Conservation (phyloP, 2,888 invertebrate genomes). For the Volucella inanis region DNA sequence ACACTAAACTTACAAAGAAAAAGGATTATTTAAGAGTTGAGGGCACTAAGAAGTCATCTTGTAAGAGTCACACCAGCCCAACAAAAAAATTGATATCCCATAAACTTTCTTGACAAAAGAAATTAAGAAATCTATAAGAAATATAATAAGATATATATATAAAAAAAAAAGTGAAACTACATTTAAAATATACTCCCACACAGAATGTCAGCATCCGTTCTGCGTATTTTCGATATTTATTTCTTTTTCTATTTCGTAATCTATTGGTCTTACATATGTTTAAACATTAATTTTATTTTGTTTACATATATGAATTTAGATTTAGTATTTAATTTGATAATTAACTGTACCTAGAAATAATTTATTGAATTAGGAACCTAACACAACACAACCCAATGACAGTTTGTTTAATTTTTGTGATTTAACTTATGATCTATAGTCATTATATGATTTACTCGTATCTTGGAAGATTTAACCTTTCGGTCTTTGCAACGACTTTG, state of each 20-base stretch:
- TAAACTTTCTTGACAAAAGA: too few species aligned
- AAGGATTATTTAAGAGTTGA: background rate
- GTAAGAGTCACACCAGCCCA: too few species aligned
- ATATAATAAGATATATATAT: constrained; percentile 26
- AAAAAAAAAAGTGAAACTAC: constrained; percentile 21
- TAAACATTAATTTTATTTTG: constrained; percentile 41
- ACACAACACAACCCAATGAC: constrained; percentile 35
- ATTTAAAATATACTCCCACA: constrained; percentile 34
- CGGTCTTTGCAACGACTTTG: constrained; percentile 56
- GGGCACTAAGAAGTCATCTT: too few species aligned
- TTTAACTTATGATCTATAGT: constrained; percentile 33
- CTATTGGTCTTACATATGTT: background rate
- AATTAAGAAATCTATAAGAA: constrained; percentile 4
- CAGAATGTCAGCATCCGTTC: constrained; percentile 47
- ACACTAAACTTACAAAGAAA: constrained; percentile 8
- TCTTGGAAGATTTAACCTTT: constrained; percentile 30
- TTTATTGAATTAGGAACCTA: constrained; percentile 1
- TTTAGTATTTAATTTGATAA: constrained; percentile 1
- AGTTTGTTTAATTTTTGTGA: constrained; percentile 54
- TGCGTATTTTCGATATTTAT: constrained; percentile 51
- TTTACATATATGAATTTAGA: background rate
- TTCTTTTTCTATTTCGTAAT: constrained; percentile 13
- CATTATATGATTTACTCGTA: constrained; percentile 8
- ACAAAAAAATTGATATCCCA: too few species aligned
- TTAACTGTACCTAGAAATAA: constrained; percentile 12